Base-by-base conservation (phyloP, 2,888 invertebrate species). In the Alentia gelatinosa region DNA sequence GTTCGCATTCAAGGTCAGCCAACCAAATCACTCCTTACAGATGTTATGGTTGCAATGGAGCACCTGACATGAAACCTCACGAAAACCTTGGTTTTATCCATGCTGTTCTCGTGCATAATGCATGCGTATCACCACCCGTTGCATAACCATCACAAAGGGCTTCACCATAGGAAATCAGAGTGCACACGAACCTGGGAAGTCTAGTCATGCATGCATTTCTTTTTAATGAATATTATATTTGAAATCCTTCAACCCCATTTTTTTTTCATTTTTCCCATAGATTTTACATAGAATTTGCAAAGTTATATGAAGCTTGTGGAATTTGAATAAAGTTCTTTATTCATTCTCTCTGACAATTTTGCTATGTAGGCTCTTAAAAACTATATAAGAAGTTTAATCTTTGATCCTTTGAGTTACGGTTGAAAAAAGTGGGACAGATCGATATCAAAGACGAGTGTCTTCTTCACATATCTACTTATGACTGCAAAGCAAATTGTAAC, bases 401-500 rank as follows among this genome's bases (percentile, higher is more conserved):
- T n/a, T n/a, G n/a, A n/a, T 56, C 56, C 56, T 56, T 56, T 56
- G 56, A 56, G 56, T 56, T n/a, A n/a, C n/a, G n/a, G 23, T 19
- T 56, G n/a, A 9, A 33, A 33, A 33, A 74, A 74, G 30, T 74
- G 33, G 74, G 74, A 33, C 74, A 33, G 33, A 15, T 15, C n/a
- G 37, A 79, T 79, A 79, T 79, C 79, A 79, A 79, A 79, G 79
- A 39, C 35, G 26, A 19, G 15, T 19, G 39, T 79, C 79, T 79
- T 26, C 12, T 68, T 79, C 79, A 35, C 79, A 79, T 12, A 79
- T 35, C 79, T 37, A 35, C 79, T 39, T 39, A 39, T 39, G 79
- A 79, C 39, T 79, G 37, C 37, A 79, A 39, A 79, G 79, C n/a
- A 79, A 79, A 79, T 37, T 37, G 35, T 79, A 79, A 12, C 79